Evolutionary conservation across 2,888 invertebrate species (phyloP), one percentile per base, ranked within the genome.

Genomic region (Chloromyia formosa): DNA sequence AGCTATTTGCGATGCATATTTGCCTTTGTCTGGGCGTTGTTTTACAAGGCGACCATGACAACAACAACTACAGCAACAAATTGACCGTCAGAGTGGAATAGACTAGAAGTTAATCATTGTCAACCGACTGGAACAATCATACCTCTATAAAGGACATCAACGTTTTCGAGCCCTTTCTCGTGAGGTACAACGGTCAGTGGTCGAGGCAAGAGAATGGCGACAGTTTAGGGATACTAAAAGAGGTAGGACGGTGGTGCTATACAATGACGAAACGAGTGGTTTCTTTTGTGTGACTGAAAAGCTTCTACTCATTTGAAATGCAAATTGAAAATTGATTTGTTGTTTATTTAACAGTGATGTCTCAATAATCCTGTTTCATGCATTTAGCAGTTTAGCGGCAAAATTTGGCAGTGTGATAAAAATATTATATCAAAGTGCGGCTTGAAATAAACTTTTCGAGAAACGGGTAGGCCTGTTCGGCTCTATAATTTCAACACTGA

Each of bases 101-200:
- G 62, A 62, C 42, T 54, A 66, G 61, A 35, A 75, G 75, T 75
- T 73, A 75, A 75, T 75, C 75, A 75, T 75, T 75, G 75, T 73
- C 75, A 75, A 60, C 49, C 62, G 10, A 23, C 22, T 40, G 22
- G 40, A 72, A 71, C 56, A 40, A 23, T 5, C 14, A 23, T 23
- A 23, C 23, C 23, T 23, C 7, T 23, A 60, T 23, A 60, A 60
- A 60, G 60, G 62, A 27, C 16, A 1, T 16, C 27, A 35, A 14
- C n/a, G 35, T 40, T 62, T 62, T 62, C 18, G 62, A 40, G 35
- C 40, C 23, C 27, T 35, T 2, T 35, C 27, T 35, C 27, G 27
- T 35, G 7, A 27, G 40, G 40, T 10, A 40, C 1, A 22, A 56
- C 10, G n/a, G 12, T 5, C 35, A 40, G 16, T 22, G 23, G 40